Evolutionary conservation across 2,888 invertebrate species (phyloP), one percentile per base, ranked within the genome.

Genomic region (Drosophila setosimentum): DNA sequence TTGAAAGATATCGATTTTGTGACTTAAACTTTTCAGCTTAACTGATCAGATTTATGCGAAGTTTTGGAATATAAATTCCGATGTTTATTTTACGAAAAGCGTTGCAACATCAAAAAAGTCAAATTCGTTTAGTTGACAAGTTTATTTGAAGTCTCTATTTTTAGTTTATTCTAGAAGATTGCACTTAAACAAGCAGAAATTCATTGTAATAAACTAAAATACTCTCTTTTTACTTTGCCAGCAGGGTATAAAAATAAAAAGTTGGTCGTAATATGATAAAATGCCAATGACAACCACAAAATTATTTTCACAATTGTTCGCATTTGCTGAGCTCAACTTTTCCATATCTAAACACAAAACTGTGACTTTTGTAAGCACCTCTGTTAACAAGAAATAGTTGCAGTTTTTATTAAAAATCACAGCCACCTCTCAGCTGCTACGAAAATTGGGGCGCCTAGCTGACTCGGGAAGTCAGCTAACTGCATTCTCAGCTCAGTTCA

Each of bases 381-480:
- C 32, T 32, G 8, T 45, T 45, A 45, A 8, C 3, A 49, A 35
- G 6, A 32, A 54, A 30, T 42, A 37, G 24, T 59, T 59, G 49
- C 64, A 29, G 57, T 13, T 63, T 45, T 18, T 35, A 30, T 29
- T n/a, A 21, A 51, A 57, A 42, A 37, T 54, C 45, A 24, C 32
- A 60, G 69, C 16, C 45, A 55, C 4, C 40, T 32, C 62, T 42
- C 54, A 48, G 32, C 35, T 55, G 37, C 70, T 45, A 61, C 54
- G 21, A 45, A 76, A 76, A 76, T 71, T 76, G 71, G 67, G 72
- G 71, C 77, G 75, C 72, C 75, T 60, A 27, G 59, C 35, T 71
- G 67, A 57, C 75, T 74, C 58, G 50, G 72, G 40, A 42, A 21
- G 64, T 11, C 64, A 51, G 62, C 50, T 68, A 68, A 54, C 53